Base-by-base conservation (phyloP, 2,888 invertebrate species). In the Ormyrus thymus region DNA sequence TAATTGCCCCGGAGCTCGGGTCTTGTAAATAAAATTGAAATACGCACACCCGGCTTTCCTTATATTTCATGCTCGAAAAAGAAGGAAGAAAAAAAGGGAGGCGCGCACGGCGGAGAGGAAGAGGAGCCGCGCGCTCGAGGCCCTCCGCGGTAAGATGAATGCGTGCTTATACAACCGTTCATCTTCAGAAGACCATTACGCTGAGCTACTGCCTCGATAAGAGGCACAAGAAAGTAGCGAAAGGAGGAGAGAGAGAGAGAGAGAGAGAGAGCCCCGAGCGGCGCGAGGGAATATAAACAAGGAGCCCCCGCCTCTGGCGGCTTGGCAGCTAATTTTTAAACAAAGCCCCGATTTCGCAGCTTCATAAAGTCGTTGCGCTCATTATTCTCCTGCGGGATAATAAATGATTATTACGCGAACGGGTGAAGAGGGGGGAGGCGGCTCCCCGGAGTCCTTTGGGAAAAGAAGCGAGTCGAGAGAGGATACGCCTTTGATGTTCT, bases 371-470 rank as follows among this genome's bases (percentile, higher is more conserved):
- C 83, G 84, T 84, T 82, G 82, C 82, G 11, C 86, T 87, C 86
- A 87, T 87, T 88, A 89, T 86, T 86, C 84, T 53, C 83, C 80
- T 73, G 82, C 48, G 68, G 84, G 86, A 88, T 90, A 89, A 90
- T 90, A 88, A 89, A 90, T 89, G 88, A 90, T 89, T 87, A 89
- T 89, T 87, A 88, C 84, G 77, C 80, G 74, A 59, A 81, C 59
- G 76, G 79, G 45, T 61, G 51, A 73, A 70, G 58, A 29, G 29
- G 51, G n/a, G 80, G 66, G 68, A 55, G 65, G 71, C 66, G 74
- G 55, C 69, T 56, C 61, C 65, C 56, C 69, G 82, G 80, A 62
- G 82, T 80, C 78, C 29, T 29, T 29, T 29, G 29, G 4, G 29
- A 29, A 29, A 29, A 29, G 29, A 29, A 29, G 29, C 29, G 29